phyloP scores from a whole-genome alignment of 2,797 vertebrate species.

The Sandelia bainsii region DNA sequence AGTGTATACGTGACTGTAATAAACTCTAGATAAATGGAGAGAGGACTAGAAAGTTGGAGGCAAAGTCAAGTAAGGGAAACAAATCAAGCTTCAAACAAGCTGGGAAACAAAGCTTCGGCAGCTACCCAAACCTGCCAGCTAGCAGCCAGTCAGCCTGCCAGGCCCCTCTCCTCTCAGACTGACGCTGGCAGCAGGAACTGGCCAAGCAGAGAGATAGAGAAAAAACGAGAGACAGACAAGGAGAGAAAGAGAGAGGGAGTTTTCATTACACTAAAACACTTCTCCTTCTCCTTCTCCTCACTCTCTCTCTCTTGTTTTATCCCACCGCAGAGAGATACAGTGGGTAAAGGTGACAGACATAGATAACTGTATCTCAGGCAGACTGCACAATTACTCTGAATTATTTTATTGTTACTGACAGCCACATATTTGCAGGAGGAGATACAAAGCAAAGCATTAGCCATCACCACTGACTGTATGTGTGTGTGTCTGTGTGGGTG shows the following conservation, averaged over 20 bases:
- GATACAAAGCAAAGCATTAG: constrained; percentile 60
- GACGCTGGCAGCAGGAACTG: constrained; percentile 67
- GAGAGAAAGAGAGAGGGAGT: constrained; percentile 57
- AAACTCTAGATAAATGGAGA: constrained; percentile 42
- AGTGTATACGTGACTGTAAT: constrained; percentile 7
- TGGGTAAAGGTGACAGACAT: constrained; percentile 72
- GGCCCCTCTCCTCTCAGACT: constrained; percentile 67
- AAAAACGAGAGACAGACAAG: constrained; percentile 49
- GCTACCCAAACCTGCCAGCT: constrained; percentile 68
- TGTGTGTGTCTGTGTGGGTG: constrained; percentile 42
- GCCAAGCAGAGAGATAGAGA: constrained; percentile 68
- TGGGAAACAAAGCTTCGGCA: constrained; percentile 75
- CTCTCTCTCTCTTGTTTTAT: constrained; percentile 56
- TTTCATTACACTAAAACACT: constrained; percentile 78
- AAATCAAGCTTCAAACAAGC: constrained; percentile 75
- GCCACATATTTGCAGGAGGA: constrained; percentile 74
- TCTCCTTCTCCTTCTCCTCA: constrained; percentile 52
- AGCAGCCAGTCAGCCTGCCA: constrained; percentile 76
- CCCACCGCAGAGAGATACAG: constrained; percentile 50
- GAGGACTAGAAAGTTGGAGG: constrained; percentile 50
- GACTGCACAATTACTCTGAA: constrained; percentile 71
- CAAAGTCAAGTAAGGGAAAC: constrained; percentile 71
- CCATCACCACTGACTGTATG: constrained; percentile 39
- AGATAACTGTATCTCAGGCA: constrained; percentile 74
- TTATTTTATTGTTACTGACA: constrained; percentile 73